Percentiles rank a stretch among this genome's conserved stretches.
Evolutionary conservation across 2,888 invertebrate species (phyloP).

Genomic region (Drosophila planitibia): DNA sequence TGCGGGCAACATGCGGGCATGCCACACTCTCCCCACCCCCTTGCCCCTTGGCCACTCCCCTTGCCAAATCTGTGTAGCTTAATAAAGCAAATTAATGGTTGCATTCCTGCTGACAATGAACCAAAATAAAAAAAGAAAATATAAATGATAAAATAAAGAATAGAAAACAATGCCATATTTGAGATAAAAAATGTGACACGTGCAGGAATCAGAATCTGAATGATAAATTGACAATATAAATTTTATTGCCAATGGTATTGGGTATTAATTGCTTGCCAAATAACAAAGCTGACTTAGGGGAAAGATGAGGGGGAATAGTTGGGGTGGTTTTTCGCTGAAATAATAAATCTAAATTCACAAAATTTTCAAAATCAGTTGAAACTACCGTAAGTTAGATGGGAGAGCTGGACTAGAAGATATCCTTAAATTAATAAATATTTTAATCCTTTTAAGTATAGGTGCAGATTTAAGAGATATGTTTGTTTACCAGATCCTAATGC

Average conservation of each 20-base stretch:
- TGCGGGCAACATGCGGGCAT: background rate
- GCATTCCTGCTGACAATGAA: slow-evolving; percentile 51
- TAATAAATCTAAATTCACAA: background rate
- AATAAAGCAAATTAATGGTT: slow-evolving; percentile 76
- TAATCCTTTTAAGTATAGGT: background rate
- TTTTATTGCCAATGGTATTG: slow-evolving; percentile 73
- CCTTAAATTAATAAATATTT: background rate
- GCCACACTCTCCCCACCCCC: background rate
- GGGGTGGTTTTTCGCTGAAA: background rate
- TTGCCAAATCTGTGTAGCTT: slow-evolving; percentile 55
- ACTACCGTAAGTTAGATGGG: background rate
- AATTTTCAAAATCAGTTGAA: background rate
- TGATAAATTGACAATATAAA: slow-evolving; percentile 69
- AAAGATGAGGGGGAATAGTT: background rate
- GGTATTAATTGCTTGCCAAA: slow-evolving; percentile 67
- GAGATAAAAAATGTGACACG: slow-evolving; percentile 65
- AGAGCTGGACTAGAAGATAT: background rate
- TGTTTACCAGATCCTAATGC: background rate
- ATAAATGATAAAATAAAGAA: background rate
- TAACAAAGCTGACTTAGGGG: slow-evolving; percentile 5
- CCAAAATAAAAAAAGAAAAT: background rate
- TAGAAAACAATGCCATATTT: slow-evolving; percentile 42
- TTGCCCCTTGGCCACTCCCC: background rate
- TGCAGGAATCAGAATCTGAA: slow-evolving; percentile 63
- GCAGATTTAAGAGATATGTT: background rate